These are phyloP conservation scores for Hyles lineata DNA, from an alignment of 2,888 invertebrate species.

Conservation along the genomic window DNA sequence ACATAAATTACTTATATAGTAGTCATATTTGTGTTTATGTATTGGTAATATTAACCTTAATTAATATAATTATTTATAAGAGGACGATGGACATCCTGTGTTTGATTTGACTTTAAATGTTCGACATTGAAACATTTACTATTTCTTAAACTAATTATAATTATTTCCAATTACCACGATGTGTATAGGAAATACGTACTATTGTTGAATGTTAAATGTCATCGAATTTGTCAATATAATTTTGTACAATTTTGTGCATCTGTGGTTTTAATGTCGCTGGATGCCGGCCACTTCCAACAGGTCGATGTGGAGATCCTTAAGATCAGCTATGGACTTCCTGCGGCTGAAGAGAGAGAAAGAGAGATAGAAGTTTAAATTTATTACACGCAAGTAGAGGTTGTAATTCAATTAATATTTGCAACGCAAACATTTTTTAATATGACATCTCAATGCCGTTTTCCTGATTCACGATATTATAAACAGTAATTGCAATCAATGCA, in stretches of 20 bases:
- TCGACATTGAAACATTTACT: background rate
- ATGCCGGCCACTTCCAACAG: no score
- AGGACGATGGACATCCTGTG: background rate
- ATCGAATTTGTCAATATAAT: no score
- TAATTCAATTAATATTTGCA: background rate
- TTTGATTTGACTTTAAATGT: background rate
- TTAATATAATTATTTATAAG: background rate
- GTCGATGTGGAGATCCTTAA: no score
- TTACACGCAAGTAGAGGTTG: no score
- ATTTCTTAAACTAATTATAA: background rate
- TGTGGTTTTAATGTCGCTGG: no score
- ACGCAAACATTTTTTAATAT: background rate
- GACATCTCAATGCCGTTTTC: background rate
- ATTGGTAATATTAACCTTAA: slow-evolving; percentile 12
- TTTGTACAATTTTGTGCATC: no score
- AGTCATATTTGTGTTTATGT: slow-evolving; percentile 5
- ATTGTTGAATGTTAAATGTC: no score
- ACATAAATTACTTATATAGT: background rate
- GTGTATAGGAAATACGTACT: no score
- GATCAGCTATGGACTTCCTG: no score
- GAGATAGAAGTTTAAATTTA: no score
- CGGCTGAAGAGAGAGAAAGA: no score
- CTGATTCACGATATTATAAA: background rate
- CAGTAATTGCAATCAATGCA: slow-evolving; percentile 1
- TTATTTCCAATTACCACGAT: background rate